Percentiles rank a stretch among this genome's conserved stretches.
Conservation (phyloP, 2,113 vertebrate genomes). For the Psettodes erumei region DNA sequence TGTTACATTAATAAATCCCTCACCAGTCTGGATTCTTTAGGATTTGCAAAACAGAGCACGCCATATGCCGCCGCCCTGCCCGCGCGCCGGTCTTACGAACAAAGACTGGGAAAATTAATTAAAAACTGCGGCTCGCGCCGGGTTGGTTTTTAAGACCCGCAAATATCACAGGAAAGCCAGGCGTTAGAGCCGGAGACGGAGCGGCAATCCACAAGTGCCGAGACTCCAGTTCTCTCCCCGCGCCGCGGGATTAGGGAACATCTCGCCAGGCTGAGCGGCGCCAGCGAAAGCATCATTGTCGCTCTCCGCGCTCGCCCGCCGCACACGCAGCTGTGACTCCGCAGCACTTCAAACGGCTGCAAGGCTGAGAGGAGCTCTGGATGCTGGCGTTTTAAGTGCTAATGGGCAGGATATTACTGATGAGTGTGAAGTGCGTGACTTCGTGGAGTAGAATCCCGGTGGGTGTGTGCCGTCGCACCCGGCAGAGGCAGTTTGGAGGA, state of each 20-base stretch:
- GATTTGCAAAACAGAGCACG: conserved; percentile 72
- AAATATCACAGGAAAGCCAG: conserved; percentile 70
- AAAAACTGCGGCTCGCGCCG: conserved; percentile 59
- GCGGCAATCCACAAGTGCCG: conserved; percentile 45
- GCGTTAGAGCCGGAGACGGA: conserved; percentile 53
- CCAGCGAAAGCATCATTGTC: conserved; percentile 38
- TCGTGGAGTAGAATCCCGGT: conserved; percentile 33
- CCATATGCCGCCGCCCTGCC: conserved; percentile 75
- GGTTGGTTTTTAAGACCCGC: conserved; percentile 56
- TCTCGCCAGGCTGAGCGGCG: conserved; percentile 10
- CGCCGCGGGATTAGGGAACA: conserved; percentile 59
- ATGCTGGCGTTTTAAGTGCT: conserved; percentile 65
- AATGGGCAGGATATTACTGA: conserved; percentile 59
- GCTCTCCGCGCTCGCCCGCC: conserved; percentile 20
- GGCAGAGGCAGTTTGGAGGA: conserved; percentile 80
- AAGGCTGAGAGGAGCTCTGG: conserved; percentile 46
- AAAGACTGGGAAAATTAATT: conserved; percentile 72
- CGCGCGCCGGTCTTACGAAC: conserved; percentile 18
- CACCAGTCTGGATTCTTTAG: conserved; percentile 65
- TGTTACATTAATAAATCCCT: conserved; percentile 69
- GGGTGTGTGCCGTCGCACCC: conserved; percentile 55
- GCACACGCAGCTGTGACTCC: conserved; percentile 17
- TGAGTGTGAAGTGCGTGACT: conserved; percentile 52
- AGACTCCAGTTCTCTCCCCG: conserved; percentile 37
- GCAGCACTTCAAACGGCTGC: conserved; percentile 56